Evolutionary conservation across 1,140 invertebrate genomes (phyloP).

Genomic region (Lepidurus apus): DNA sequence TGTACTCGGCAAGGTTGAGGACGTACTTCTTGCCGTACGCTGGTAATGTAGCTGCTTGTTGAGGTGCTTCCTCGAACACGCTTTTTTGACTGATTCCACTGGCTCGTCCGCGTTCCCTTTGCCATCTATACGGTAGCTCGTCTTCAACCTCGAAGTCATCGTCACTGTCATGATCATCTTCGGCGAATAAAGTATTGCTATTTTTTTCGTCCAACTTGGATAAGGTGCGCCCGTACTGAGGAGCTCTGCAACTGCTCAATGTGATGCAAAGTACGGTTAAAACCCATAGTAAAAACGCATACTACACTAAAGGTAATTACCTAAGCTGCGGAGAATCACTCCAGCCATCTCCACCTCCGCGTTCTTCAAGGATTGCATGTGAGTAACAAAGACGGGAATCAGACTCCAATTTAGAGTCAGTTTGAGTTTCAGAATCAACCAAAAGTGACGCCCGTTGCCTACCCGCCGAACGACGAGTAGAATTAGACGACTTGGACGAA

Average conservation of each 20-base stretch:
- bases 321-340: conserved; percentile 8
- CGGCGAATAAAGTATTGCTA: not conserved
- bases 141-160: conserved; percentile 23
- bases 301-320: not conserved
- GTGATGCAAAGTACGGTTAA: not conserved
- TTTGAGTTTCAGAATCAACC: conserved; percentile 33
- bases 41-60: not conserved
- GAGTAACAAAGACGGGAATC: conserved; percentile 7
- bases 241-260: not conserved
- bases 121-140: conserved; percentile 30
- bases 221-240: not conserved
- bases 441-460: not conserved
- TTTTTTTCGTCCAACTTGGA: not conserved
- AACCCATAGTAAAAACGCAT: not conserved
- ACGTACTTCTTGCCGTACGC: not conserved
- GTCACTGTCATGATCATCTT: conserved; percentile 7
- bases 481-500: not conserved
- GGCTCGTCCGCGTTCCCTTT: conserved; percentile 33
- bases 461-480: conserved; percentile 23
- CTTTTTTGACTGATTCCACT: conserved; percentile 32
- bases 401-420: conserved; percentile 7
- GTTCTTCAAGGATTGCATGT: conserved; percentile 17
- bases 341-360: conserved; percentile 1
- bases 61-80: not conserved
- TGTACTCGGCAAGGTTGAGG: conserved; percentile 7